Evolutionary conservation across 1,140 invertebrate species (phyloP), one percentile per base, ranked within the genome.

Genomic region (Pomacea maculata): DNA sequence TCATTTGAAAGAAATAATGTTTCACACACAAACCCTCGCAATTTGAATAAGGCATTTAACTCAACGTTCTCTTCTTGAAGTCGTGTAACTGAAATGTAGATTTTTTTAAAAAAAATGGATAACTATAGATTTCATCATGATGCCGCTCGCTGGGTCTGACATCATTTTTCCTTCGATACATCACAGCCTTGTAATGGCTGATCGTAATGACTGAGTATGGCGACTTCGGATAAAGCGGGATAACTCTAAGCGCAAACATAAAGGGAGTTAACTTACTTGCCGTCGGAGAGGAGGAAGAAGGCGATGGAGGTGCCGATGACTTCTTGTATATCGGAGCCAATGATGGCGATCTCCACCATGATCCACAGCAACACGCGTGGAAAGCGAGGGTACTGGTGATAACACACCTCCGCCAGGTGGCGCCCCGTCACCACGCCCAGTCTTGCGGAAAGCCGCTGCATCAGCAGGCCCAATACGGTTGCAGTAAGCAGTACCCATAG

Each of bases 291-390:
- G 25, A 98, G 91, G 91, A 96, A 96, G 83, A 98, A 93, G 45
- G 97, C 96, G 87, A 97, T 97, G 19, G 97, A 95, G 57, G 96
- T 97, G 79, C 96, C 96, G 86, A 97, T 97, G 67, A 96, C 95
- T 93, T 96, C 96, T 90, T 97, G 96, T 96, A 97, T 97, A 90
- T 97, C 96, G 45, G 95, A 96, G 29, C 96, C 90, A 87, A 98
- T 97, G 83, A 98, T 97, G 12, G 97, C 97, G 83, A 98, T 95
- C 92, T 98, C 97, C 61, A 97, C 94, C 96, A 98, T 97, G 70
- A 98, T 94, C 97, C 97, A 98, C 21, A 98, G 91, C 84, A 96
- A 92, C 72, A 96, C 87, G 82, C 96, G 92, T 3, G 97, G 96
- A 45, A 96, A 67, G 85, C 92, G 93, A 85, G 94, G 95, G 87